These are phyloP conservation scores for Gallinago undulata DNA, from an alignment of 2,113 vertebrate species.

Conservation along the genomic window DNA sequence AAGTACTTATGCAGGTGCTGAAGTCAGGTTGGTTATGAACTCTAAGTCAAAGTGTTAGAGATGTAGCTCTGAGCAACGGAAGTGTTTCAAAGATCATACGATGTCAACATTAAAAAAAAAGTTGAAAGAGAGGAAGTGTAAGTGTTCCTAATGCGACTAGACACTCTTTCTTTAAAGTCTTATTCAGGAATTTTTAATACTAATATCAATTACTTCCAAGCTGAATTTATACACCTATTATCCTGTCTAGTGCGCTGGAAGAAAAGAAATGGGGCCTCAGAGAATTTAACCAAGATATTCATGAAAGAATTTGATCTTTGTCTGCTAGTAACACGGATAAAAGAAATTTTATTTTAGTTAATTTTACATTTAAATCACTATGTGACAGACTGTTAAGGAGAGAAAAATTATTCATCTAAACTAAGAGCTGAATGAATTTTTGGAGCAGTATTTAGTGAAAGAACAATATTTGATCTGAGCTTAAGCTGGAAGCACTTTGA, in stretches of 20 bases:
- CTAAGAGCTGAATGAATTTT: constrained; percentile 36
- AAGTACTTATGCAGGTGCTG: background rate
- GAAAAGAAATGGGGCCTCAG: constrained; percentile 47
- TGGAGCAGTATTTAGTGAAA: constrained; percentile 20
- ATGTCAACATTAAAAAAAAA: constrained; percentile 12
- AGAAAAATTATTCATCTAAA: constrained; percentile 47
- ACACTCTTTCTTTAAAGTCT: constrained; percentile 40
- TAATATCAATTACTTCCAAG: constrained; percentile 62
- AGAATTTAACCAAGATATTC: constrained; percentile 53
- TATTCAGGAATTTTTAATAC: constrained; percentile 56
- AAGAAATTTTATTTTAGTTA: constrained; percentile 61
- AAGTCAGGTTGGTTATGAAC: background rate
- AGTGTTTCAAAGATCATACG: constrained; percentile 47
- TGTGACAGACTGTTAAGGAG: constrained; percentile 39
- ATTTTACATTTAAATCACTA: constrained; percentile 63
- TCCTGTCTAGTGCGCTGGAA: constrained; percentile 10
- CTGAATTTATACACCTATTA: constrained; percentile 61
- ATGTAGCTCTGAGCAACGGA: constrained; percentile 23
- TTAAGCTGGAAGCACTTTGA: constrained; percentile 28
- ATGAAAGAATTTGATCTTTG: constrained; percentile 58
- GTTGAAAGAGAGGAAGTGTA: background rate
- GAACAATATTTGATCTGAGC: constrained; percentile 32
- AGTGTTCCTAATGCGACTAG: constrained; percentile 43
- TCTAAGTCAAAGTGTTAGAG: background rate
- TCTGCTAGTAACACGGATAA: constrained; percentile 29